Evolutionary conservation across 2,888 invertebrate genomes (phyloP).

Genomic region (Siphlonurus alternatus): DNA sequence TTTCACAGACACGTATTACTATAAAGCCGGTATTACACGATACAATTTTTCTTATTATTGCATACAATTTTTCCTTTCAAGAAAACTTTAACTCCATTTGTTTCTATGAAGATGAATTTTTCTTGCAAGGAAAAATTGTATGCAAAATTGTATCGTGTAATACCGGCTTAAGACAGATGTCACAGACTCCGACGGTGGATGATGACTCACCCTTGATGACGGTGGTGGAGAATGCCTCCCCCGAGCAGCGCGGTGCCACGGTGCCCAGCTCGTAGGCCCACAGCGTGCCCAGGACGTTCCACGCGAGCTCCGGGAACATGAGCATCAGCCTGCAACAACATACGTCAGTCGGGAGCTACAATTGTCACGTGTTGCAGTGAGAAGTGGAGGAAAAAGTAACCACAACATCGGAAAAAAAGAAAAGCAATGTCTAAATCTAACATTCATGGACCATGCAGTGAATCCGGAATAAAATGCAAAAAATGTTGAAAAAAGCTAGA

Average conservation of each 20-base stretch:
- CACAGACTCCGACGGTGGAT: no score
- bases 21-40: no score
- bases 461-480: constrained; percentile 4
- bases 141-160: no score
- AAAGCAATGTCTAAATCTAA: constrained; percentile 4
- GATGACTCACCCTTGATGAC: constrained; percentile 49
- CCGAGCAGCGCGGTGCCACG: constrained; percentile 45
- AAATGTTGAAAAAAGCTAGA: no score
- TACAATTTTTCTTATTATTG: no score
- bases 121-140: no score
- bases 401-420: constrained; percentile 4
- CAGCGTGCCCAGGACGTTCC: constrained; percentile 66
- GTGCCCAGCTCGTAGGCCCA: constrained; percentile 52
- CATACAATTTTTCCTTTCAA: no score
- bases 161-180: no score
- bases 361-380: not conserved
- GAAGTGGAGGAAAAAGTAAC: not conserved
- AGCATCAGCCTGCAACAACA: constrained; percentile 44
- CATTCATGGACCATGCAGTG: constrained; percentile 7
- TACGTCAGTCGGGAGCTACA: constrained; percentile 9
- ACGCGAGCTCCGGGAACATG: constrained; percentile 56
- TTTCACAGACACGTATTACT: no score
- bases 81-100: no score
- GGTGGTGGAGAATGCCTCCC: constrained; percentile 48
- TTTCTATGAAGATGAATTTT: no score